A percentile compares a stretch with the other conserved stretches of the same genome.
phyloP scores from a whole-genome alignment of 2,113 vertebrate genomes.

The Corvus cornix region DNA sequence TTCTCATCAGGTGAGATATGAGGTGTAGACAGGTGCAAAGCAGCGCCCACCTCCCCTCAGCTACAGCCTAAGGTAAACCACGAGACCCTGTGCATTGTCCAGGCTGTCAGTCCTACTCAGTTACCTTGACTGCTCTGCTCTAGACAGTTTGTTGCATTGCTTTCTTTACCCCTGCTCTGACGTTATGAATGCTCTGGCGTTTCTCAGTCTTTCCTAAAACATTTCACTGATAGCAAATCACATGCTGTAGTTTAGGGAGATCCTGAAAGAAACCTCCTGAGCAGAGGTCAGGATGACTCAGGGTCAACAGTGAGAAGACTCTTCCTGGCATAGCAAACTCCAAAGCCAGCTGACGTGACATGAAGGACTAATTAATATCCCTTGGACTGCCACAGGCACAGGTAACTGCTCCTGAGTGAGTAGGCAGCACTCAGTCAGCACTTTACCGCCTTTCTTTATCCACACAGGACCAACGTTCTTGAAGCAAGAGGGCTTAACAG shows the following conservation, averaged over 20 bases:
- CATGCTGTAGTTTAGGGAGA: background rate
- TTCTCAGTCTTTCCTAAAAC: background rate
- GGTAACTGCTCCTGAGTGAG: background rate
- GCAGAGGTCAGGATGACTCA: background rate
- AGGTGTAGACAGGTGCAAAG: background rate
- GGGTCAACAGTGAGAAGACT: background rate
- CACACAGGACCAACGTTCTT: background rate
- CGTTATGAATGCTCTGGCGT: background rate
- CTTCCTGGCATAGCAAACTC: background rate
- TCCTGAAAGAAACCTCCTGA: background rate
- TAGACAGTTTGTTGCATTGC: background rate
- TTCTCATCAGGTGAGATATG: background rate
- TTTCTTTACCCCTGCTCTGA: background rate
- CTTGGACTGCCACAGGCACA: background rate
- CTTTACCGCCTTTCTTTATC: background rate
- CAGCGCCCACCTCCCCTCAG: background rate
- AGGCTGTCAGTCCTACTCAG: background rate
- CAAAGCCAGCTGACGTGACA: rapidly evolving
- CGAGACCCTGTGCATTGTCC: background rate
- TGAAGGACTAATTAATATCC: background rate
- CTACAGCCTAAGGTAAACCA: background rate
- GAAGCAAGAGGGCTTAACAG: background rate
- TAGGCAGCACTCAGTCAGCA: background rate
- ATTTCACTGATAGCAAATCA: background rate
- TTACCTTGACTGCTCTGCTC: background rate